Evolutionary conservation across 2,888 invertebrate species (phyloP), one percentile per base, ranked within the genome.

Genomic region (Aphrophora alni): DNA sequence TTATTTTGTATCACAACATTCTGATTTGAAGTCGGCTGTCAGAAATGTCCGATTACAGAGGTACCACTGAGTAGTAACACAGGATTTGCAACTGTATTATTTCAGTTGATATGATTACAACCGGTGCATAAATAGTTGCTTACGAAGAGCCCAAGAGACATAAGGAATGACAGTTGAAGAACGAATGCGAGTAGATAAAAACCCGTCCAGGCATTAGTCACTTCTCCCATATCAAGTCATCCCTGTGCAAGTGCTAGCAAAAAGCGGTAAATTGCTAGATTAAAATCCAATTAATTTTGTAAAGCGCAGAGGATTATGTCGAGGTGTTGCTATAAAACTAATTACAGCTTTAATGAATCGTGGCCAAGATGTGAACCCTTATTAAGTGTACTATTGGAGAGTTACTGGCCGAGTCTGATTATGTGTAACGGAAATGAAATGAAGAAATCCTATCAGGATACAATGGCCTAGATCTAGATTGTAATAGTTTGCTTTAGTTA

Each of bases 231-330:
- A 59, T 59, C 59, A 59, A 59, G 59, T 8, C n/a, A 12, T 12
- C 59, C 5, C 14, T 3, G 44, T 14, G 44, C 44, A 44, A n/a
- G n/a, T n/a, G 33, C 33, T 33, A 33, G 1, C 3, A 59, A 59
- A 59, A 59, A n/a, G 59, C 59, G 59, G 21, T 59, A 59, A 59
- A 59, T 21, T 59, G 59, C 59, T n/a, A 59, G 59, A 59, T 59
- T 59, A 59, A 21, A 59, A 59, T 59, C 59, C 59, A 59, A 59
- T 59, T 59, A 59, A 59, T 59, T 59, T 3, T 59, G 59, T 59
- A 8, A n/a, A 14, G 14, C n/a, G n/a, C 59, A 5, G 59, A 59
- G 33, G 33, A 33, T 33, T 33, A 33, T 33, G 33, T 8, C 33
- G 33, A 33, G 21, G 59, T 59, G 59, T 59, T 59, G 59, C 21